Evolutionary conservation across 2,888 invertebrate genomes (phyloP), one percentile per base, ranked within the genome.

Genomic region (Cabera pusaria): DNA sequence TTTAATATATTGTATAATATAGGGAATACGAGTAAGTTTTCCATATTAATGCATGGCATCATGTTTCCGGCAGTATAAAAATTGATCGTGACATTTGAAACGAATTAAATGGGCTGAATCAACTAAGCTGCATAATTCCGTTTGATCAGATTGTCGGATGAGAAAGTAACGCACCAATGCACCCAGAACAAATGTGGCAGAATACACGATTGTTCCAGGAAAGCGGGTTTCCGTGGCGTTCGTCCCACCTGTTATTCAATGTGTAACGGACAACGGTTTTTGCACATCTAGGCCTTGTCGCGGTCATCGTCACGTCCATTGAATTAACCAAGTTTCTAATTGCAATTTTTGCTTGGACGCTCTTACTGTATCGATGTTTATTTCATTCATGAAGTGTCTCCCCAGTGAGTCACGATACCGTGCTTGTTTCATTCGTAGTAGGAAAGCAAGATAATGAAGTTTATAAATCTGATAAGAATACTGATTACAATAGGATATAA

Each of bases 251-350:
- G 64, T 59, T 29, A 33, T 40, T 63, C 56, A 57, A 50, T 63
- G 61, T 52, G 60, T 81, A 81, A 78, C 80, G 80, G 79, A 56
- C 70, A 76, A 80, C 75, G 77, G 78, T 71, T 77, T 79, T 76
- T 72, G 78, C 74, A 80, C 77, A 80, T 73, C 63, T 73, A 68
- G 74, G 76, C 65, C 72, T 75, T 61, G 58, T 61, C 64, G 66
- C 57, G 54, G 56, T 59, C 55, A 65, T 66, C 56, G 63, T 67
- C 70, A 69, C 64, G 71, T 69, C 59, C 56, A 49, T 53, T 45
- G 50, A 64, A 62, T 59, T 55, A 59, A 45, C 61, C 55, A 54
- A 58, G 61, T 70, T 70, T 70, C 62, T 72, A 69, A 72, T 69
- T 67, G 61, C 45, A 39, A 44, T 32, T 51, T 47, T 29, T 45